phyloP scores from a whole-genome alignment of 2,888 invertebrate genomes.

The Caenorhabditis panamensis region DNA sequence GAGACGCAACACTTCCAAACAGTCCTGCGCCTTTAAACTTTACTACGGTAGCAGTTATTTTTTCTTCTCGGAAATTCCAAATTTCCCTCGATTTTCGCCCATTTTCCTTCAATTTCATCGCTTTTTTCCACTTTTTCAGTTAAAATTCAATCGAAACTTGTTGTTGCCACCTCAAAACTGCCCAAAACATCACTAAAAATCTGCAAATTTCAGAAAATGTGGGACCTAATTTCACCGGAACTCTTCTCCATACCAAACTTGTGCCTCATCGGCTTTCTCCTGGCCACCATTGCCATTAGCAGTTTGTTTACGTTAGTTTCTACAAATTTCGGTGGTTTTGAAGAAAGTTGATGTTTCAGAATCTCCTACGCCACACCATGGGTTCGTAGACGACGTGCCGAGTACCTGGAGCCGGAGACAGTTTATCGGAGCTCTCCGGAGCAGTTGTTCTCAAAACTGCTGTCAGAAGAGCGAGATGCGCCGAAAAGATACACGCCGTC shows the following conservation, averaged over 20 bases:
- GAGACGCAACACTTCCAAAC: neutral
- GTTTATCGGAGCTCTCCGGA: slow-evolving; percentile 46
- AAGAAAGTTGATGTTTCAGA: slow-evolving; percentile 31
- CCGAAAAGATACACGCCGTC: slow-evolving; percentile 50
- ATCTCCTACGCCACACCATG: slow-evolving; percentile 59
- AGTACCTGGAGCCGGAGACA: slow-evolving; percentile 44
- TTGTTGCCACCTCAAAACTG: no score
- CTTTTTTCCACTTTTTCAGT: neutral
- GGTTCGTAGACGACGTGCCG: slow-evolving; percentile 47
- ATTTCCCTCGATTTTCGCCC: neutral
- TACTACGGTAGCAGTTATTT: no score
- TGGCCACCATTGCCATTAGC: slow-evolving; percentile 34
- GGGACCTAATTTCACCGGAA: slow-evolving; percentile 32
- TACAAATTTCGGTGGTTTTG: neutral
- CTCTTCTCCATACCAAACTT: slow-evolving; percentile 37
- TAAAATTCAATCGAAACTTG: no score
- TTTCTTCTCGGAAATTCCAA: no score
- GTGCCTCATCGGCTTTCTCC: slow-evolving; percentile 31
- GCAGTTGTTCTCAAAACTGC: slow-evolving; percentile 34
- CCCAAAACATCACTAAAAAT: no score
- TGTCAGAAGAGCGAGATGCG: slow-evolving; percentile 24
- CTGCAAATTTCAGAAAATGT: slow-evolving; percentile 19
- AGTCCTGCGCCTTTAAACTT: slow-evolving; percentile 1
- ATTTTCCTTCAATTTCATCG: neutral
- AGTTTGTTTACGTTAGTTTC: slow-evolving; percentile 43